Evolutionary conservation across 2,888 invertebrate species (phyloP).

Genomic region (Acrobasis consociella): DNA sequence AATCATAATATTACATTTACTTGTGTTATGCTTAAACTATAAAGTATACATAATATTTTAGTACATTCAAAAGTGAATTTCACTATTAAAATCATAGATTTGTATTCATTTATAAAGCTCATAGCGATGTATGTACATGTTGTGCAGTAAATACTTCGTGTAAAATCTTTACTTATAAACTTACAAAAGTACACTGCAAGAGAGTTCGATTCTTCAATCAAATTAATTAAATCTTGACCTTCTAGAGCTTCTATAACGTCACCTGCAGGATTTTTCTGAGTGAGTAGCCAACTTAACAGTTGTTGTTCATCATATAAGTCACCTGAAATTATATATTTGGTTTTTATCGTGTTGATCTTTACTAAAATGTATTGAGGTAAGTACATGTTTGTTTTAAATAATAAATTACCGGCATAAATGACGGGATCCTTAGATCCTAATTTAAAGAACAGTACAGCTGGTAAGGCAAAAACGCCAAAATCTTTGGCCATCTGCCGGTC

Average conservation of each 20-base stretch:
- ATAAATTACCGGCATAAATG: constrained; percentile 90
- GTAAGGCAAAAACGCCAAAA: constrained; percentile 94
- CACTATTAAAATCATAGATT: neutral
- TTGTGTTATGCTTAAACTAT: no score
- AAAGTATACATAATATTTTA: neutral
- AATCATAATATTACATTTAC: no score
- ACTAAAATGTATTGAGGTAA: neutral
- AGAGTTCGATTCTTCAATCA: constrained; percentile 91
- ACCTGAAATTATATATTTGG: constrained; percentile 73
- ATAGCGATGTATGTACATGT: constrained; percentile 31
- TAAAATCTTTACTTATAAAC: constrained; percentile 56
- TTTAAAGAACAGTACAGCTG: constrained; percentile 95
- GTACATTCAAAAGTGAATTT: neutral
- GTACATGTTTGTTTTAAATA: neutral
- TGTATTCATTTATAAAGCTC: neutral
- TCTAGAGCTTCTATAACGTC: constrained; percentile 95
- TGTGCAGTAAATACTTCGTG: constrained; percentile 41
- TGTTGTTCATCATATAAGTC: constrained; percentile 94
- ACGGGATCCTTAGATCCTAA: constrained; percentile 94
- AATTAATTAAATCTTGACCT: constrained; percentile 88
- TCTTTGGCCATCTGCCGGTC: constrained; percentile 94
- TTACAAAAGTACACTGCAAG: constrained; percentile 97
- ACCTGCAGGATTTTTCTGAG: constrained; percentile 95
- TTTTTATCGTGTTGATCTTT: neutral
- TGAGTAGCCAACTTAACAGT: constrained; percentile 94